Base-by-base conservation (phyloP, 2,113 vertebrate genomes). In the Collichthys lucidus region DNA sequence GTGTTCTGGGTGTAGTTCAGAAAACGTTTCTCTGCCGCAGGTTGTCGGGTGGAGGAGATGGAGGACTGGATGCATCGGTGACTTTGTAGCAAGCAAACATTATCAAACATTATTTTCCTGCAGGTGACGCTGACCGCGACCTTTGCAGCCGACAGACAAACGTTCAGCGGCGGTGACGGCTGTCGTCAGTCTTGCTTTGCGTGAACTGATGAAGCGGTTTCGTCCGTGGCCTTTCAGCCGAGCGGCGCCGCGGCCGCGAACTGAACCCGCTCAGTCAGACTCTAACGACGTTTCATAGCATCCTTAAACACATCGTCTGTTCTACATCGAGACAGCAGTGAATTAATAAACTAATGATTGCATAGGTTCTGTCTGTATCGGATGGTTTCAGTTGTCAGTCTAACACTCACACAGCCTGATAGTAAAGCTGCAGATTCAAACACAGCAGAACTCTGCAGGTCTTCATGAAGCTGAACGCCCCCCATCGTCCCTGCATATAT, bases 101-200 rank as follows among this genome's bases (percentile, higher is more conserved):
- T 44, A 67, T 2, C 4, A 12, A 11, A 64, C 78, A 7, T 68
- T 12, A 26, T 68, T 69, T n/a, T 35, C 11, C 19, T 77, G 11
- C 70, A 63, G 68, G 71, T 50, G 82, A 55, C 20, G 15, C 15
- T 17, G 20, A 11, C 0, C 0, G 55, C n/a, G 72, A 91, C 90
- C 88, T 90, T 90, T 86, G 11, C 12, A 0, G 56, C 53, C 56
- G 84, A 85, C 80, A 53, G 49, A 14, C 17, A 47, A 83, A 22
- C 46, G 16, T 72, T 77, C 65, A 29, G 64, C 74, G 11, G 52
- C 42, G 16, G 16, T 31, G 75, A 75, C 0, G 72, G 17, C n/a
- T 0, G 69, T 66, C 76, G 42, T 88, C 53, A 22, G 22, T 88
- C 82, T 78, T n/a, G 47, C 63, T 88, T 80, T 69, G 26, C 40